Percentiles rank a stretch among this genome's conserved stretches.
Evolutionary conservation across 2,113 vertebrate genomes (phyloP).

Genomic region (Neolamprologus devosi): DNA sequence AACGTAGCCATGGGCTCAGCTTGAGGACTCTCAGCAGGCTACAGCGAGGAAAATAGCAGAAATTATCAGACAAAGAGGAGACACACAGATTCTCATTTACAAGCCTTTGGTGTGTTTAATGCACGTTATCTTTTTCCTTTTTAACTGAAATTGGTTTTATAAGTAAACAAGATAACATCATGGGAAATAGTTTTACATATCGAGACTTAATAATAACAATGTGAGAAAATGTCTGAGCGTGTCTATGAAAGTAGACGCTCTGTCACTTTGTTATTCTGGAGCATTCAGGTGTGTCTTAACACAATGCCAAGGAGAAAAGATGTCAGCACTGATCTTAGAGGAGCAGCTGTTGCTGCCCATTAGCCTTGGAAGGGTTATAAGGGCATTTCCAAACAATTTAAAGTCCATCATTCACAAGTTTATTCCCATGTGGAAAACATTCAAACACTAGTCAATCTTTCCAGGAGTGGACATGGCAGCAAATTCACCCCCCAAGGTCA

Average conservation of each 20-base stretch:
- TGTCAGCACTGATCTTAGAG: neutral
- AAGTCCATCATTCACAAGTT: neutral
- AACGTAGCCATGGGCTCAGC: neutral
- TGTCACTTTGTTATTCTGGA: neutral
- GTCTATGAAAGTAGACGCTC: neutral
- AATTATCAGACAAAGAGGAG: conserved; percentile 4
- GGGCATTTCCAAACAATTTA: neutral
- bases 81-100: conserved; percentile 3
- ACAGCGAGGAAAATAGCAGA: neutral
- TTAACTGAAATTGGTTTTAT: neutral
- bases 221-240: neutral
- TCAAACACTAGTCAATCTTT: neutral
- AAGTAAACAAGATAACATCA: neutral
- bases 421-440: neutral
- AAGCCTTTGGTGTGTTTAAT: conserved; percentile 5
- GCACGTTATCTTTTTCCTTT: neutral
- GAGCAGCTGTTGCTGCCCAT: neutral
- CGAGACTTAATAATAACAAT: neutral
- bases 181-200: neutral
- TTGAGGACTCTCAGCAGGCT: neutral
- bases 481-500: neutral
- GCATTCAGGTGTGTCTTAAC: neutral
- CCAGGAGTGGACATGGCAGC: neutral
- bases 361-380: neutral
- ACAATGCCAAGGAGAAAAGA: neutral